Evolutionary conservation across 2,113 vertebrate genomes (phyloP), one percentile per base, ranked within the genome.

Genomic region (Corythaeola cristata): DNA sequence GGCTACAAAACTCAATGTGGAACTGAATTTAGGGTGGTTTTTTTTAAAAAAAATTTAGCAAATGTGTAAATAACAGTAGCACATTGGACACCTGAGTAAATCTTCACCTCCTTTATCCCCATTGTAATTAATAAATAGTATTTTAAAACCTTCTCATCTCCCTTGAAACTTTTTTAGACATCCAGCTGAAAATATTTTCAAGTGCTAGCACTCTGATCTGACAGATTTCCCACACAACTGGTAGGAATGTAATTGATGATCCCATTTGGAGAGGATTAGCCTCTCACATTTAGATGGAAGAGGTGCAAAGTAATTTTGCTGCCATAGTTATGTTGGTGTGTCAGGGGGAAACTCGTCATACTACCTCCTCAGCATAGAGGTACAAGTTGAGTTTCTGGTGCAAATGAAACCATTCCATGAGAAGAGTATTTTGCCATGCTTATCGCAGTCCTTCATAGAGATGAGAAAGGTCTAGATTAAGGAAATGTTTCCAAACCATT

Each of bases 301-400:
- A 44, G 10, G 23, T 64, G 23, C 35, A 21, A 59, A 60, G 41
- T 50, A 33, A n/a, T 82, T 95, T 82, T 91, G 26, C 27, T 91
- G 18, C 37, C 2, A 0, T 37, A 44, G n/a, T 81, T 85, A 23
- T 3, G 6, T 67, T 85, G 44, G 21, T 35, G 17, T 9, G 4
- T 68, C 9, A 15, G 45, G 9, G 7, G 3, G 4, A 56, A 79
- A 60, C 15, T 10, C 0, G 0, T 39, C 59, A 16, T 39, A 13
- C 7, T 45, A 14, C 8, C n/a, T 66, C 13, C 35, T 79, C 26
- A 59, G 44, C 14, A 5, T 1, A 72, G 52, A 72, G 9, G 16
- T 77, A 12, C 24, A 84, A 41, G 32, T 35, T 50, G 47, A 88
- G 12, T 47, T 90, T 88, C 59, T 90, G 15, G 5, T 62, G 19